Evolutionary conservation across 2,888 invertebrate species (phyloP), one percentile per base, ranked within the genome.

Genomic region (Andrena bicolor): DNA sequence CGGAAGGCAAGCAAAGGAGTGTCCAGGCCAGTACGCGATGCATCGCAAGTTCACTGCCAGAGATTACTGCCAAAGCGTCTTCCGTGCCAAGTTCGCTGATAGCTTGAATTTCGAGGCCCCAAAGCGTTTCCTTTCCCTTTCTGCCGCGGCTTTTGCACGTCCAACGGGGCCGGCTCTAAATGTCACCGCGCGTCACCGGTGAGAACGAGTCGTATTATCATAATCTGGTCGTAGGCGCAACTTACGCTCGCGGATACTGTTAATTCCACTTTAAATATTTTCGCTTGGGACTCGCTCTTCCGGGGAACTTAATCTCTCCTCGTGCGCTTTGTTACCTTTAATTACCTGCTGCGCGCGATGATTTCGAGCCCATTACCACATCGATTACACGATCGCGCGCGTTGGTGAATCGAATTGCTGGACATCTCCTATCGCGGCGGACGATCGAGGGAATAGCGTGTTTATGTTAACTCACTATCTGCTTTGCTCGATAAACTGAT

Each of bases 261-360:
- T 86, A 84, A 86, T 82, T 78, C 71, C 74, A 64, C 63, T 65
- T 80, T 77, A 74, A 84, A 73, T 71, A 63, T 80, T 86, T 80
- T 76, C 70, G 56, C 49, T 16, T 35, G 7, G 30, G 5, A 60
- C 23, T 7, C 35, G 7, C 3, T 16, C 64, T 63, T 64, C 49
- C 69, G 20, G 23, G 32, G 64, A 23, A 60, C 3, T 61, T 70
- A 53, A 73, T 74, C 69, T 58, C 30, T 41, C 26, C 16, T 28
- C 23, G 23, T 4, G 20, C 10, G 23, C 23, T 10, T 20, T 10
- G 23, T 56, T 10, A 56, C 20, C 26, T 56, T 56, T 13, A 26
- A 8, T 23, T 20, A 26, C 10, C 20, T 8, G 23, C 13, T 23
- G 4, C 56, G 56, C 56, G 26, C 20, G 20, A n/a, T 51, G 6